A percentile compares a stretch with the other conserved stretches of the same genome.
phyloP scores from a whole-genome alignment of 2,797 vertebrate species.

The Sylvilagus floridanus region DNA sequence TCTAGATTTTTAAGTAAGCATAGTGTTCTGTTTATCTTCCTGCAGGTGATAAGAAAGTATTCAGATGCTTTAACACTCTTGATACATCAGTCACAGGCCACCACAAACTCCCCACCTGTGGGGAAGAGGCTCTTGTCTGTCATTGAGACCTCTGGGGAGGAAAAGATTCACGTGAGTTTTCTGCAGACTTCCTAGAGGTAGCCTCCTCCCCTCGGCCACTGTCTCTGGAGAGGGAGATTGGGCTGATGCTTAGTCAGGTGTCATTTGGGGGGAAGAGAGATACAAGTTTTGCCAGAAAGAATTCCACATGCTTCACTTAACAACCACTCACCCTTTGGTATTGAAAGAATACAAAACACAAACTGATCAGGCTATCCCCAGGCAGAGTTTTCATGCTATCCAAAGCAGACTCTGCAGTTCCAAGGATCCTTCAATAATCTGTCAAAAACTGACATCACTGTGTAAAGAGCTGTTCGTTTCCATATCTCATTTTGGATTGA shows the following conservation, averaged over 20 bases:
- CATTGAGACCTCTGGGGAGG: conserved; percentile 64
- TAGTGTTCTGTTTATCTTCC: conserved; percentile 30
- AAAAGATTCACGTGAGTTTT: conserved; percentile 66
- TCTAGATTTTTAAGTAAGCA: conserved; percentile 33
- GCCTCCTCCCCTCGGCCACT: conserved; percentile 53
- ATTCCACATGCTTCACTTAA: conserved; percentile 78
- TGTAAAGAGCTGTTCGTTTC: conserved; percentile 83
- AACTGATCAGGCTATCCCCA: conserved; percentile 78
- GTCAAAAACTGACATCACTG: conserved; percentile 82
- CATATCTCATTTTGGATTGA: conserved; percentile 87
- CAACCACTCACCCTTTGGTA: conserved; percentile 82
- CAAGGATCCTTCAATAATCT: conserved; percentile 85
- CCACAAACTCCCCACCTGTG: conserved; percentile 52
- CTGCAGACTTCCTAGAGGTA: conserved; percentile 69
- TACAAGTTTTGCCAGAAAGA: conserved; percentile 60
- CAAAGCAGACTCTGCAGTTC: conserved; percentile 69
- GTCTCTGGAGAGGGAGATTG: conserved; percentile 72
- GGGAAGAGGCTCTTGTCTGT: conserved; percentile 68
- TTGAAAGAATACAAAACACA: conserved; percentile 78
- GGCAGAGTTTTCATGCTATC: conserved; percentile 69
- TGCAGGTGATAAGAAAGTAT: conserved; percentile 43
- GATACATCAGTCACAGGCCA: conserved; percentile 53
- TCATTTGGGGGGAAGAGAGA: conserved; percentile 76
- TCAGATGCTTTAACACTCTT: conserved; percentile 62
- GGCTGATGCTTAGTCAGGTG: conserved; percentile 73